Percentiles rank a stretch among this genome's conserved stretches.
Conservation (phyloP, 2,797 vertebrate genomes). For the Mus minutoides region DNA sequence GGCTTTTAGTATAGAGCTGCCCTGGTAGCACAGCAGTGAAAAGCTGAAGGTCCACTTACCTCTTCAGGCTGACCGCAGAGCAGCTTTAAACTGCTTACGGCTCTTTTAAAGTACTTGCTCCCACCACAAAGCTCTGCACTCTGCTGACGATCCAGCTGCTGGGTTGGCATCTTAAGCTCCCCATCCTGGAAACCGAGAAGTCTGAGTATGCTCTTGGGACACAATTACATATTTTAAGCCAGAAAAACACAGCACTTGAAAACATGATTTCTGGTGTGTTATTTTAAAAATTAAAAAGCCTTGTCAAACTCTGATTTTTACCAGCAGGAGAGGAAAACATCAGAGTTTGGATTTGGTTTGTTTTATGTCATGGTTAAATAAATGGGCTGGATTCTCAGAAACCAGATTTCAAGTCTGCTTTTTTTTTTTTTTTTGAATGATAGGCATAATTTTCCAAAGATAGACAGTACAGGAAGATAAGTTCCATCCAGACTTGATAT, state of each 20-base stretch:
- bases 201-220: conserved; percentile 44
- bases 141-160: conserved; percentile 24
- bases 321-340: background rate
- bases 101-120: background rate
- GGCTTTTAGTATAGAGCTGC: background rate
- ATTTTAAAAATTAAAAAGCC: conserved; percentile 36
- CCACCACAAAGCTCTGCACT: background rate
- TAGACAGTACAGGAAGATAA: background rate
- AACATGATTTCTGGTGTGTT: conserved; percentile 53
- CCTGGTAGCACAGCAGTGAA: background rate
- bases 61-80: background rate
- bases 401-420: background rate
- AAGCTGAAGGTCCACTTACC: conserved; percentile 11
- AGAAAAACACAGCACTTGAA: conserved; percentile 49
- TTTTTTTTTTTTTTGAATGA: background rate
- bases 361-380: conserved; percentile 35
- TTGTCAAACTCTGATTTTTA: conserved; percentile 2
- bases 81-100: background rate
- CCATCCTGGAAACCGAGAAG: conserved; percentile 62
- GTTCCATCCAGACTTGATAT: background rate
- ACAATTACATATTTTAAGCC: conserved; percentile 36
- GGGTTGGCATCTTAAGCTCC: conserved; percentile 35
- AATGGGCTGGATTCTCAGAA: conserved; percentile 35
- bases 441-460: background rate
- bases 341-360: conserved; percentile 19